A percentile compares a stretch with the other conserved stretches of the same genome.
Conservation (phyloP, 92 coral and sea anemone genomes). For the Muricea muricata region DNA sequence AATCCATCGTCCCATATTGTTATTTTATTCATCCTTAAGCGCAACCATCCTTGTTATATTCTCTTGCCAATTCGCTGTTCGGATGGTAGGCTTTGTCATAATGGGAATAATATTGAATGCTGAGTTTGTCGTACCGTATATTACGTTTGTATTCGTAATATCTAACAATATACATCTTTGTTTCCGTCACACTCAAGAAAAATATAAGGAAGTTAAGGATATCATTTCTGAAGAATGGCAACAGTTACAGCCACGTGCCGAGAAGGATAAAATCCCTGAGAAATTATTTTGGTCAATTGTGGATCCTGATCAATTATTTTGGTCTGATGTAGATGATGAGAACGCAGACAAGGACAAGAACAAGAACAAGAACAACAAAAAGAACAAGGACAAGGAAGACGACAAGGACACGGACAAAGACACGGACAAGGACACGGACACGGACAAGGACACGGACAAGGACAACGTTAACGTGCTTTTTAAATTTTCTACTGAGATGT, state of each 20-base stretch:
- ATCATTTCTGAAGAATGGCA: conserved; percentile 46
- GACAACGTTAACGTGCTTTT: no score
- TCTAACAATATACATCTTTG: conserved; percentile 44
- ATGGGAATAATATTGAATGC: conserved; percentile 58
- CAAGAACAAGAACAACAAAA: no score
- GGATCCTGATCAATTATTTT: no score
- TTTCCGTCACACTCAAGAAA: conserved; percentile 44
- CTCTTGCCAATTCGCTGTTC: conserved; percentile 56
- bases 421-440: no score
- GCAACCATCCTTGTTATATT: conserved; percentile 29
- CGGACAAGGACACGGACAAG: no score
- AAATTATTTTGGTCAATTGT: conserved; percentile 20
- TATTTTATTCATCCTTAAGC: conserved; percentile 33
- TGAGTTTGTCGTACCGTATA: conserved; percentile 47
- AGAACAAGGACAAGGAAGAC: no score
- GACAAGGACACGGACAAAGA: no score
- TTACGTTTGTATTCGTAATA: conserved; percentile 59
- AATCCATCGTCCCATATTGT: background rate
- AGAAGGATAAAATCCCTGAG: conserved; percentile 27
- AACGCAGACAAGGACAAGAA: no score
- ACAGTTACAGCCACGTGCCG: conserved; percentile 5
- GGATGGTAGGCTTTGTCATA: conserved; percentile 54
- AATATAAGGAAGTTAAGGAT: conserved; percentile 49
- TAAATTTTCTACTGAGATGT: conserved; percentile 54
- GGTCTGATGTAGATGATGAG: no score